A percentile compares a stretch with the other conserved stretches of the same genome.
Evolutionary conservation across 2,888 invertebrate genomes (phyloP).

Genomic region (Anthrax anthrax): DNA sequence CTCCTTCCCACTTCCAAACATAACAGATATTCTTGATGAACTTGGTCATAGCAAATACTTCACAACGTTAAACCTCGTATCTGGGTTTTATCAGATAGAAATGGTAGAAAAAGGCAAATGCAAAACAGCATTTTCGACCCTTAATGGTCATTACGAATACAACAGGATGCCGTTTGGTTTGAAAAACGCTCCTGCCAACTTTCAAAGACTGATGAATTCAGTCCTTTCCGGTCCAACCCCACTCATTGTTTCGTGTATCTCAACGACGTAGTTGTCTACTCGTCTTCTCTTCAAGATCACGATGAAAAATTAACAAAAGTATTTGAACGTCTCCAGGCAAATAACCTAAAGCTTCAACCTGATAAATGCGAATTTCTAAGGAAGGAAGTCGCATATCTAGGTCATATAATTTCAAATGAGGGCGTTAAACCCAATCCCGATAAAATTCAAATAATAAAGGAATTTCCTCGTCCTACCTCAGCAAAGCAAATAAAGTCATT

Average conservation of each 20-base stretch:
- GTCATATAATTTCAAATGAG: constrained; percentile 6
- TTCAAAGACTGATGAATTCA: constrained; percentile 11
- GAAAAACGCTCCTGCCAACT: constrained; percentile 8
- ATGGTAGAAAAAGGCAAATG: constrained; percentile 7
- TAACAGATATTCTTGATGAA: constrained; percentile 11
- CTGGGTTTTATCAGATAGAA: constrained; percentile 13
- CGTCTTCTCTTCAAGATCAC: constrained; percentile 2
- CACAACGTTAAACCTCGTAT: constrained; percentile 10
- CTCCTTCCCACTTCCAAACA: constrained; percentile 17
- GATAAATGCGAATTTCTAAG: constrained; percentile 5
- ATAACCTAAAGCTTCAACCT: constrained; percentile 7
- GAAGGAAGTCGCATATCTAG: constrained; percentile 7
- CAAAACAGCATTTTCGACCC: constrained; percentile 9
- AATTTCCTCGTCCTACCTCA: constrained; percentile 11
- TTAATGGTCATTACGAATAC: constrained; percentile 6
- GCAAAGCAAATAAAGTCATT: constrained; percentile 15
- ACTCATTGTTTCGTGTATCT: constrained; percentile 9
- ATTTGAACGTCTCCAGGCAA: constrained; percentile 1
- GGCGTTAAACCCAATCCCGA: constrained; percentile 2
- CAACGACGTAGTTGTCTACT: constrained; percentile 9
- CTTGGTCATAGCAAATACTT: constrained; percentile 10
- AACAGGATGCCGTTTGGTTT: constrained; percentile 8
- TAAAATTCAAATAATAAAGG: constrained; percentile 1
- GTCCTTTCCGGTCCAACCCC: constrained; percentile 4
- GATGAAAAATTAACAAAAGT: constrained; percentile 3